Evolutionary conservation across 1,140 invertebrate genomes (phyloP).

Genomic region (Drosophila baimaii): DNA sequence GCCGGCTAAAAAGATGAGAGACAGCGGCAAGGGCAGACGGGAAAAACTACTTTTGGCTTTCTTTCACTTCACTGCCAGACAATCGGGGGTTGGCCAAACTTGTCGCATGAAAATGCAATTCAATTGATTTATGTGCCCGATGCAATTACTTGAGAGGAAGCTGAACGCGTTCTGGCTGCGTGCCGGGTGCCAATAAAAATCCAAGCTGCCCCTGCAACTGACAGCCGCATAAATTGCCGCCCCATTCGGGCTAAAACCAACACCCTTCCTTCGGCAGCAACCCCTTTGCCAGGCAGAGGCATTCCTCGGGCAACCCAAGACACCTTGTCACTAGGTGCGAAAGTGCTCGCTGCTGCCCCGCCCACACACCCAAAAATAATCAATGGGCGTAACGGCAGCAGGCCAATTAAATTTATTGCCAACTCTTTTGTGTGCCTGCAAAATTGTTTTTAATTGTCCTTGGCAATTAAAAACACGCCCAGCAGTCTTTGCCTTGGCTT

Average conservation of each 20-base stretch:
- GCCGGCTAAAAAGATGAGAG: constrained; percentile 66
- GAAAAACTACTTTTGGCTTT: constrained; percentile 76
- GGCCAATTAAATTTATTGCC: constrained; percentile 80
- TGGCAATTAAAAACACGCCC: constrained; percentile 79
- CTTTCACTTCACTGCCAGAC: constrained; percentile 68
- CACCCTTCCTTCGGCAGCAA: background rate
- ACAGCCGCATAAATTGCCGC: constrained; percentile 80
- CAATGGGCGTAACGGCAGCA: constrained; percentile 66
- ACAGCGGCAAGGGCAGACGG: constrained; percentile 41
- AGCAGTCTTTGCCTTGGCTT: constrained; percentile 14
- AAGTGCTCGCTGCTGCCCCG: constrained; percentile 56
- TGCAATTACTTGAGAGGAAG: constrained; percentile 76
- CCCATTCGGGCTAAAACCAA: constrained; percentile 10
- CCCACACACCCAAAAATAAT: constrained; percentile 48
- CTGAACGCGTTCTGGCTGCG: constrained; percentile 50
- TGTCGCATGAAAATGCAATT: constrained; percentile 82
- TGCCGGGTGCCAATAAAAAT: constrained; percentile 79
- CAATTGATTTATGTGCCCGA: constrained; percentile 82
- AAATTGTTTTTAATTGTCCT: constrained; percentile 81
- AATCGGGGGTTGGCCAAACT: constrained; percentile 72
- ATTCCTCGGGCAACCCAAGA: constrained; percentile 18
- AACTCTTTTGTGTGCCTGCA: constrained; percentile 72
- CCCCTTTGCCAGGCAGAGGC: constrained; percentile 10
- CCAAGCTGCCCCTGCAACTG: constrained; percentile 72
- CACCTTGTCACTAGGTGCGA: constrained; percentile 78